A percentile compares a stretch with the other conserved stretches of the same genome.
These are phyloP conservation scores for Euwallacea fornicatus DNA, from an alignment of 1,140 invertebrate species.

Conservation along the genomic window DNA sequence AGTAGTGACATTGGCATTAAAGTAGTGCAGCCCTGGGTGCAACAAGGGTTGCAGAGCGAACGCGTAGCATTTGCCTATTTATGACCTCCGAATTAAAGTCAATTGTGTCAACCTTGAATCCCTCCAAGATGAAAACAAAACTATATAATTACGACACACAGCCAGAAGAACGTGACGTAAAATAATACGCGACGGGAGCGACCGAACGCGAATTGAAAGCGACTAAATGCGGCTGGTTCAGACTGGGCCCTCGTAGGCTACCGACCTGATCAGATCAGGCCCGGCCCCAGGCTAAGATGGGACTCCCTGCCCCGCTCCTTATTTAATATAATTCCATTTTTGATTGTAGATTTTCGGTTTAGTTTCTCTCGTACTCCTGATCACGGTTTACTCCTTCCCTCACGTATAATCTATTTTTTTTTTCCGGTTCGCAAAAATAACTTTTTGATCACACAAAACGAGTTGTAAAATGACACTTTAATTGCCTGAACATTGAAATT, in stretches of 20 bases:
- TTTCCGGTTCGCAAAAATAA: too few species aligned
- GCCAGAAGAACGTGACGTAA: constrained; percentile 12
- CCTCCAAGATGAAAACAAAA: constrained; percentile 34
- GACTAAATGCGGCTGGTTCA: constrained; percentile 31
- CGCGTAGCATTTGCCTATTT: constrained; percentile 12
- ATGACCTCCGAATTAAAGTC: constrained; percentile 7
- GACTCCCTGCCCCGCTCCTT: constrained; percentile 14
- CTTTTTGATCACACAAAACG: too few species aligned
- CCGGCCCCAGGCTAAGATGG: constrained; percentile 26
- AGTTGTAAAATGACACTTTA: too few species aligned
- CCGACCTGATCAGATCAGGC: constrained; percentile 35
- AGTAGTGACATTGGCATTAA: not conserved
- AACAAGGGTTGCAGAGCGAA: constrained; percentile 7
- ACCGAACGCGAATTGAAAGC: constrained; percentile 32
- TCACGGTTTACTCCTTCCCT: not conserved
- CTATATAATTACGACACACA: constrained; percentile 24
- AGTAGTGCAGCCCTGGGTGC: not conserved
- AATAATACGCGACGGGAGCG: constrained; percentile 14
- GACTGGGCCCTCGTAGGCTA: constrained; percentile 26
- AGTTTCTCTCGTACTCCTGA: not conserved
- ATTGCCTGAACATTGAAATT: too few species aligned
- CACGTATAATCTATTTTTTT: too few species aligned
- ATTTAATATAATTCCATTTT: not conserved
- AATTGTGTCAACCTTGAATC: constrained; percentile 27
- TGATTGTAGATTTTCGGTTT: not conserved